Conservation (phyloP, 1,140 invertebrate genomes). For the Solenopsis invicta region DNA sequence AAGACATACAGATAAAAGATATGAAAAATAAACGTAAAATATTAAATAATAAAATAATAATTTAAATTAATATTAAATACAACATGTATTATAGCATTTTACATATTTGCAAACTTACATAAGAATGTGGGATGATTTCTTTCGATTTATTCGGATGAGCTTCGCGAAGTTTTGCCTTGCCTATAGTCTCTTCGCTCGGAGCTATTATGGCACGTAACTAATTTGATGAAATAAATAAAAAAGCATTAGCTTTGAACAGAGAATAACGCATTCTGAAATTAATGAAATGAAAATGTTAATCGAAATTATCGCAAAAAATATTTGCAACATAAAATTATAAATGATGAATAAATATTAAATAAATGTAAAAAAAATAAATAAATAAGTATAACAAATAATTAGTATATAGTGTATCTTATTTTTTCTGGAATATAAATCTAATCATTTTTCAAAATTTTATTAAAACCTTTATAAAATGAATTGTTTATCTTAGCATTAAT, state of each 20-base stretch:
- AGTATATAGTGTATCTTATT: not conserved
- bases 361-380: not conserved
- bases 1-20: not conserved
- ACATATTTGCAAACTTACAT: conserved; percentile 76
- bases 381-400: not conserved
- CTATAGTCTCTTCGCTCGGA: conserved; percentile 66
- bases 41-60: not conserved
- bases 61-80: not conserved
- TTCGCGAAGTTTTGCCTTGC: conserved; percentile 76
- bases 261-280: conserved; percentile 14
- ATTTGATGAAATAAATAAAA: conserved; percentile 65
- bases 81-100: not conserved
- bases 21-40: not conserved
- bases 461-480: not conserved
- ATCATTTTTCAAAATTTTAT: conserved; percentile 13
- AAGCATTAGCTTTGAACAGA: conserved; percentile 22
- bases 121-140: conserved; percentile 77
- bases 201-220: conserved; percentile 78
- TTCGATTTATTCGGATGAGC: conserved; percentile 50
- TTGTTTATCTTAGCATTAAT: not conserved
- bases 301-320: conserved; percentile 25
- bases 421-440: conserved; percentile 21
- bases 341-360: conserved; percentile 8
- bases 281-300: conserved; percentile 31
- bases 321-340: not conserved